Conservation (phyloP, 2,888 invertebrate genomes). For the Peribatodes rhomboidaria region DNA sequence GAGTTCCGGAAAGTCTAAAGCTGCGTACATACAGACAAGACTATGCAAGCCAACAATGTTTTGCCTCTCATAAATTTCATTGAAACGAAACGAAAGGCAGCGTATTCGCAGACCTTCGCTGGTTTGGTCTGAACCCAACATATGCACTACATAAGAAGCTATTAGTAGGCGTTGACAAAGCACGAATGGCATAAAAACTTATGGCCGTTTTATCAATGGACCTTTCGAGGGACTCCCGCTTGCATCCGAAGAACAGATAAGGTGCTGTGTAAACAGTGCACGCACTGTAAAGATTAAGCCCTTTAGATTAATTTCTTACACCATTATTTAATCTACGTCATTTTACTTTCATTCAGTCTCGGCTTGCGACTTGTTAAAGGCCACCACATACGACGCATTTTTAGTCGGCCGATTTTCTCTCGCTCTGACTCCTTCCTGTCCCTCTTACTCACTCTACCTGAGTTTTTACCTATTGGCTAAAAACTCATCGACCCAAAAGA, state of each 20-base stretch:
- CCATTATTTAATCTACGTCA: background rate
- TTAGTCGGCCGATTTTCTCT: background rate
- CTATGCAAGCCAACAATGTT: too few species aligned
- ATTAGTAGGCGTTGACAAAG: conserved; percentile 27
- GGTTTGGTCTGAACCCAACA: background rate
- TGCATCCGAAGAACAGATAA: conserved; percentile 12
- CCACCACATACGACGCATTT: background rate
- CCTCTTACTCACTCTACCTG: too few species aligned
- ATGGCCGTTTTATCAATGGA: conserved; percentile 17
- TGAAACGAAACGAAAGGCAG: too few species aligned
- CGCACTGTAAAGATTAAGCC: background rate
- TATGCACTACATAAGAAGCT: background rate
- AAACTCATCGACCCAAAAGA: too few species aligned
- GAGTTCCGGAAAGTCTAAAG: conserved; percentile 41
- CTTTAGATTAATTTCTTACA: background rate
- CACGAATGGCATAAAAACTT: conserved; percentile 30
- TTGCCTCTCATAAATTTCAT: too few species aligned
- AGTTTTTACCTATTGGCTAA: too few species aligned
- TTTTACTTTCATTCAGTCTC: background rate
- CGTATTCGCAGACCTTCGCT: background rate
- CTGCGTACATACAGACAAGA: too few species aligned
- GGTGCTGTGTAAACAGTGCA: conserved; percentile 8
- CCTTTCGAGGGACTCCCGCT: conserved; percentile 4
- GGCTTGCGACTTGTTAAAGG: background rate
- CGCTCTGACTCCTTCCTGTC: too few species aligned